A percentile compares a stretch with the other conserved stretches of the same genome.
These are phyloP conservation scores for Nyctereutes procyonoides DNA, from an alignment of 2,113 vertebrate genomes.

Conservation along the genomic window DNA sequence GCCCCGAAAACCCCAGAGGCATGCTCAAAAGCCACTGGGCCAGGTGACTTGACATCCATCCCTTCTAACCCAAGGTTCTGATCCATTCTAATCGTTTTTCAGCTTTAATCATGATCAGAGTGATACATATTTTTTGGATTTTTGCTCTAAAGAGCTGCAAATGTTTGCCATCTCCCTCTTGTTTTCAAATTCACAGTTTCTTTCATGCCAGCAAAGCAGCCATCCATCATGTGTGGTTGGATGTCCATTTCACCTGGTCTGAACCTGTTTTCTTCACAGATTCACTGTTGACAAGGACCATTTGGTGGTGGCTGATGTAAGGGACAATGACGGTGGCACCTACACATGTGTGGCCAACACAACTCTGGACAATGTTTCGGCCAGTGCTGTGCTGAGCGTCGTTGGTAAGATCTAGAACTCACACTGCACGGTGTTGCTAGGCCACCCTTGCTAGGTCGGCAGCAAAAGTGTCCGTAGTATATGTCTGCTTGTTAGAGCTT, in stretches of 20 bases:
- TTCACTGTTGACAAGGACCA: conserved; percentile 91
- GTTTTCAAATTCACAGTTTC: neutral
- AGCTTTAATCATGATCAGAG: neutral
- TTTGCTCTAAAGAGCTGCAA: neutral
- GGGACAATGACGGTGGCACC: conserved; percentile 92
- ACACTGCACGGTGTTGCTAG: too few relatives aligned
- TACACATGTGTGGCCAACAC: conserved; percentile 97
- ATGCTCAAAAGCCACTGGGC: neutral
- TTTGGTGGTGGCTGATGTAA: conserved; percentile 92
- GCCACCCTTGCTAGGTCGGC: neutral
- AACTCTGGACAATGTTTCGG: conserved; percentile 94
- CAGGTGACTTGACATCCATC: neutral
- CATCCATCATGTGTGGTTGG: neutral
- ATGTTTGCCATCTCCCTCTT: neutral
- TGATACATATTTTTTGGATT: neutral
- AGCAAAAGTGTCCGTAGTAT: neutral
- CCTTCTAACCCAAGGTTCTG: neutral
- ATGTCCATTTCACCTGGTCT: neutral
- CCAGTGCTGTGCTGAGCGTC: conserved; percentile 94
- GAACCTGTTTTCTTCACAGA: conserved; percentile 86
- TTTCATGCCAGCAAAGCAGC: neutral
- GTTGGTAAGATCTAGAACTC: conserved; percentile 90
- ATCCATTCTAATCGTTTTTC: neutral
- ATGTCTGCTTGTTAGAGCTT: neutral
- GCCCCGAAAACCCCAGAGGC: neutral